Conservation (phyloP, 2,888 invertebrate genomes). For the Anarsia innoxiella region DNA sequence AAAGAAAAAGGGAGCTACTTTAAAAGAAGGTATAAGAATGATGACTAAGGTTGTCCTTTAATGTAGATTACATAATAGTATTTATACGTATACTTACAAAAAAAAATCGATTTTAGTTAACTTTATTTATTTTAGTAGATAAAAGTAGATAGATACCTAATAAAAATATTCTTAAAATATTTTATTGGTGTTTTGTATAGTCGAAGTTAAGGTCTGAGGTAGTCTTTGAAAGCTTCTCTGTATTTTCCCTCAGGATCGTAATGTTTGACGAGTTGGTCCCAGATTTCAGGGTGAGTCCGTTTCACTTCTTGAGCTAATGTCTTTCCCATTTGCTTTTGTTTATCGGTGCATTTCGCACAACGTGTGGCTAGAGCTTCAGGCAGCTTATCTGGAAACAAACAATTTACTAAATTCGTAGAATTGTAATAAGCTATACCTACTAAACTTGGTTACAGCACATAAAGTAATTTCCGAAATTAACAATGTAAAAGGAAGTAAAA, state of each 20-base stretch:
- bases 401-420: too few relatives aligned
- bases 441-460: too few relatives aligned
- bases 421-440: too few relatives aligned
- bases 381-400: constrained; percentile 72
- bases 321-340: constrained; percentile 78
- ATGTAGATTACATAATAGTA: too few relatives aligned
- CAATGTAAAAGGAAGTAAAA: too few relatives aligned
- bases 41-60: too few relatives aligned
- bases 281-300: constrained; percentile 70
- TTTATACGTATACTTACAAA: too few relatives aligned
- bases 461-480: too few relatives aligned
- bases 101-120: too few relatives aligned
- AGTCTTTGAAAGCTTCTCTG: constrained; percentile 52
- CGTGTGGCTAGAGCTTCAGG: constrained; percentile 80
- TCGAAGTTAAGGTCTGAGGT: constrained; percentile 32
- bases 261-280: constrained; percentile 64
- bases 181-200: neutral
- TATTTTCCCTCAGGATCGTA: constrained; percentile 78
- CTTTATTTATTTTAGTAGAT: too few relatives aligned
- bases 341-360: constrained; percentile 81
- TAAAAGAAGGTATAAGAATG: too few relatives aligned
- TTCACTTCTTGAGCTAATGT: constrained; percentile 75
- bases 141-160: neutral
- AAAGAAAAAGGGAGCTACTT: too few relatives aligned
- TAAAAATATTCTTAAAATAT: constrained; percentile 6